These are phyloP conservation scores for Vannuccia rotundouncinata DNA, from an alignment of 2,888 invertebrate genomes.

Conservation along the genomic window DNA sequence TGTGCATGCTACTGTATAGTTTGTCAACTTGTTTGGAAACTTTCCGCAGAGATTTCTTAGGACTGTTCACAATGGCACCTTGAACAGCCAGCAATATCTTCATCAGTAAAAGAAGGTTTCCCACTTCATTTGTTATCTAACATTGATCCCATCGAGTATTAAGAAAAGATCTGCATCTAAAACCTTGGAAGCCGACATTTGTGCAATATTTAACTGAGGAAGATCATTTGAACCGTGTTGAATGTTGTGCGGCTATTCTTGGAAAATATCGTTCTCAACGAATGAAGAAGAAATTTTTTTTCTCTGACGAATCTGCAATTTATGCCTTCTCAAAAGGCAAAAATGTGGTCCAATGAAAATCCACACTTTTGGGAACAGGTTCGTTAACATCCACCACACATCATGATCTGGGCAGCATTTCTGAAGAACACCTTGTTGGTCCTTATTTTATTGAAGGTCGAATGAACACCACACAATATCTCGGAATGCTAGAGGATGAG, in stretches of 20 bases:
- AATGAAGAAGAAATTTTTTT: not conserved
- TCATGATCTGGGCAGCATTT: conserved; percentile 20
- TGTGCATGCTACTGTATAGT: too few species aligned
- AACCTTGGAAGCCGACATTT: not conserved
- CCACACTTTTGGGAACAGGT: conserved; percentile 19
- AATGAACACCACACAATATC: not conserved
- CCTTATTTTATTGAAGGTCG: not conserved
- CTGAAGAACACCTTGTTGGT: conserved; percentile 11
- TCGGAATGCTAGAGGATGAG: conserved; percentile 8
- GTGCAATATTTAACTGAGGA: not conserved
- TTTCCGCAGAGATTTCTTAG: too few species aligned
- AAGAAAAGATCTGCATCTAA: not conserved
- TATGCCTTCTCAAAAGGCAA: not conserved
- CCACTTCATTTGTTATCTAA: too few species aligned
- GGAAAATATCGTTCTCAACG: not conserved
- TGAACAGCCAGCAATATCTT: too few species aligned
- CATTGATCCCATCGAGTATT: too few species aligned
- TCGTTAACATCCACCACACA: not conserved
- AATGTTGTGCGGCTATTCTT: conserved; percentile 10
- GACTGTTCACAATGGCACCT: too few species aligned
- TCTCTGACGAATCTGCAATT: conserved; percentile 26
- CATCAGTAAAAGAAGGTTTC: too few species aligned
- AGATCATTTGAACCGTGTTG: not conserved
- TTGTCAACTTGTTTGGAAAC: too few species aligned
- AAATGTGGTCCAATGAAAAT: conserved; percentile 14